Evolutionary conservation across 2,888 invertebrate species (phyloP).

Genomic region (Scelioninae gen. 1): DNA sequence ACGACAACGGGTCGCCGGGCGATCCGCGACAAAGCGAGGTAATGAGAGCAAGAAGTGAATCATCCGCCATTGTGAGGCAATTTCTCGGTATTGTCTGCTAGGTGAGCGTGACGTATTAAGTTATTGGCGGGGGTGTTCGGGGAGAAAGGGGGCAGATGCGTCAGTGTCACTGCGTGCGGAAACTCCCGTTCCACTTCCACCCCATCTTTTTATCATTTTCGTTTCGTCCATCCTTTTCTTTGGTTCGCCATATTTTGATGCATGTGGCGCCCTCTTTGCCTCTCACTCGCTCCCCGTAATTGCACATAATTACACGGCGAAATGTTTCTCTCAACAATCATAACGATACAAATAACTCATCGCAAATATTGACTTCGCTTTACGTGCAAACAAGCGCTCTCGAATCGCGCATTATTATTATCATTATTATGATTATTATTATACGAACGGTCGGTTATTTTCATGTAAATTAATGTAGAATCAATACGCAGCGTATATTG

Average conservation of each 20-base stretch:
- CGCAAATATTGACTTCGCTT: constrained; percentile 61
- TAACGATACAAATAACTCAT: constrained; percentile 67
- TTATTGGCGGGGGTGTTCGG: constrained; percentile 74
- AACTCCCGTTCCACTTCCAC: constrained; percentile 15
- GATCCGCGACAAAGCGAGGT: constrained; percentile 84
- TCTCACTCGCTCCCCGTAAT: constrained; percentile 54
- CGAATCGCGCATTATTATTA: constrained; percentile 47
- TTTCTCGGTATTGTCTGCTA: constrained; percentile 83
- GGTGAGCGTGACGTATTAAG: constrained; percentile 83
- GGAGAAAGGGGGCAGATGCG: constrained; percentile 57
- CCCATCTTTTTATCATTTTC: constrained; percentile 60
- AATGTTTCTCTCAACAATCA: constrained; percentile 64
- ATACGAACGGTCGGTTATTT: constrained; percentile 50
- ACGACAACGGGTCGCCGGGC: constrained; percentile 82
- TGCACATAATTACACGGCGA: constrained; percentile 66
- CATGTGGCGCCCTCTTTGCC: neutral
- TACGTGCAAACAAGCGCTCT: constrained; percentile 46
- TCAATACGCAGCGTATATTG: constrained; percentile 47
- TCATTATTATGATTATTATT: constrained; percentile 45
- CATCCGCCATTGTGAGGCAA: constrained; percentile 84
- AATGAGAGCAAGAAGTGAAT: constrained; percentile 84
- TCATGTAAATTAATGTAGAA: constrained; percentile 62
- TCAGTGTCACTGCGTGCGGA: constrained; percentile 23
- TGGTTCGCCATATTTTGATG: constrained; percentile 35
- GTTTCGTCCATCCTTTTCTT: constrained; percentile 32